Conservation (phyloP, 53 echinoderm and acorn worm genomes). For the Paracentrotus lividus region DNA sequence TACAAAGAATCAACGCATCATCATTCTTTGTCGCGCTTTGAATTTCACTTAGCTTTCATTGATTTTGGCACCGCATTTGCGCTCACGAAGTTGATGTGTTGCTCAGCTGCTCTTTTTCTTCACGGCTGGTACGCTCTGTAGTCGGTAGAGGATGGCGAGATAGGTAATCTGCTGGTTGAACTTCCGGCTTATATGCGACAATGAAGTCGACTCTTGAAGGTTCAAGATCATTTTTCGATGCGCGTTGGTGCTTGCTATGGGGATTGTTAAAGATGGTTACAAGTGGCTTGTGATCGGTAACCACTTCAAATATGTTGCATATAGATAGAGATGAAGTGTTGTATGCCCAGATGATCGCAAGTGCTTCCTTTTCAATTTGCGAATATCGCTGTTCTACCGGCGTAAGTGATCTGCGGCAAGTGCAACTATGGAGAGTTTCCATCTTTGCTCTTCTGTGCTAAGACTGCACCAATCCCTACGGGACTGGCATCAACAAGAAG, state of each 20-base stretch:
- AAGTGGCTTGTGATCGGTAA: not conserved
- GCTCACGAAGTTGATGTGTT: slow-evolving; percentile 73
- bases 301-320: not conserved
- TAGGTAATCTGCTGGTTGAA: slow-evolving; percentile 82
- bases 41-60: no score
- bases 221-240: no score
- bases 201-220: slow-evolving; percentile 73
- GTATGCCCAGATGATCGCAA: not conserved
- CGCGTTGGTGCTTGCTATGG: no score
- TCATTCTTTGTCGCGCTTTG: slow-evolving; percentile 6
- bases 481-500: slow-evolving; percentile 80
- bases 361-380: not conserved
- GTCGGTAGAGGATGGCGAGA: slow-evolving; percentile 75
- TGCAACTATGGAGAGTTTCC: not conserved
- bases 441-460: not conserved
- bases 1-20: slow-evolving; percentile 27
- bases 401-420: not conserved
- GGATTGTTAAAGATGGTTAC: not conserved
- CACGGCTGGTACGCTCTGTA: slow-evolving; percentile 28
- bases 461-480: slow-evolving; percentile 75
- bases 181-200: slow-evolving; percentile 71
- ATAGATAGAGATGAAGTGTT: not conserved
- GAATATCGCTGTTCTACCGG: not conserved
- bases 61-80: slow-evolving; percentile 71
- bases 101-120: no score